These are phyloP conservation scores for Pachliopta kotzebuea DNA, from an alignment of 2,888 invertebrate genomes.

Conservation along the genomic window DNA sequence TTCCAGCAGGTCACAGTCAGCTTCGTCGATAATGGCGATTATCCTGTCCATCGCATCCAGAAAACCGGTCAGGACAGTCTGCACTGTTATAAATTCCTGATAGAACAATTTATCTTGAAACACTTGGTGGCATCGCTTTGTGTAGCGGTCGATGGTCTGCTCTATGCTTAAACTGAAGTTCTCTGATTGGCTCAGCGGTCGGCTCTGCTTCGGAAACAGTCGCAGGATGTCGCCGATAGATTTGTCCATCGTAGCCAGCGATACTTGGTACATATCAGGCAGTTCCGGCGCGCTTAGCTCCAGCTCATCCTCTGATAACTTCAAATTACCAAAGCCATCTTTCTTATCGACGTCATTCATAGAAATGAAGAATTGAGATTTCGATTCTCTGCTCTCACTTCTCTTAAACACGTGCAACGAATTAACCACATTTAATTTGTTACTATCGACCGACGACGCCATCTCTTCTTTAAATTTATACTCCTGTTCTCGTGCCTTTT, in stretches of 20 bases:
- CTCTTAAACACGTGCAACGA: slow-evolving; percentile 69
- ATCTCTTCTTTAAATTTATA: slow-evolving; percentile 56
- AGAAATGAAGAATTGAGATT: slow-evolving; percentile 74
- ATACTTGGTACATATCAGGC: slow-evolving; percentile 56
- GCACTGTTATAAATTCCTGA: slow-evolving; percentile 65
- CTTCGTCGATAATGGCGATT: slow-evolving; percentile 54
- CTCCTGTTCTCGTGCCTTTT: slow-evolving; percentile 52
- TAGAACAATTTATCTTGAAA: slow-evolving; percentile 75
- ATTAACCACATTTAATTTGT: slow-evolving; percentile 66
- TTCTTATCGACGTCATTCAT: slow-evolving; percentile 59
- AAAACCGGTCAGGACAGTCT: slow-evolving; percentile 60
- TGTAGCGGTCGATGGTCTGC: slow-evolving; percentile 72
- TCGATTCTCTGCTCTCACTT: slow-evolving; percentile 66
- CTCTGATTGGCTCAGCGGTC: slow-evolving; percentile 74
- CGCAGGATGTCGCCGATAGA: slow-evolving; percentile 60
- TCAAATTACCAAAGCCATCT: slow-evolving; percentile 63
- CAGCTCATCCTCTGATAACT: slow-evolving; percentile 61
- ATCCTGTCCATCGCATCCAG: slow-evolving; percentile 54
- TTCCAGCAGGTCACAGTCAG: slow-evolving; percentile 69
- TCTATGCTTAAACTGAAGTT: slow-evolving; percentile 65
- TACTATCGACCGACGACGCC: slow-evolving; percentile 65
- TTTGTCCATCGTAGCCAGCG: slow-evolving; percentile 58
- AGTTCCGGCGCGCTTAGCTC: slow-evolving; percentile 62
- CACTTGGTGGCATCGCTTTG: slow-evolving; percentile 71
- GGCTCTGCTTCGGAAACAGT: slow-evolving; percentile 69